phyloP scores from a whole-genome alignment of 1,140 invertebrate genomes.

The Mya arenaria region DNA sequence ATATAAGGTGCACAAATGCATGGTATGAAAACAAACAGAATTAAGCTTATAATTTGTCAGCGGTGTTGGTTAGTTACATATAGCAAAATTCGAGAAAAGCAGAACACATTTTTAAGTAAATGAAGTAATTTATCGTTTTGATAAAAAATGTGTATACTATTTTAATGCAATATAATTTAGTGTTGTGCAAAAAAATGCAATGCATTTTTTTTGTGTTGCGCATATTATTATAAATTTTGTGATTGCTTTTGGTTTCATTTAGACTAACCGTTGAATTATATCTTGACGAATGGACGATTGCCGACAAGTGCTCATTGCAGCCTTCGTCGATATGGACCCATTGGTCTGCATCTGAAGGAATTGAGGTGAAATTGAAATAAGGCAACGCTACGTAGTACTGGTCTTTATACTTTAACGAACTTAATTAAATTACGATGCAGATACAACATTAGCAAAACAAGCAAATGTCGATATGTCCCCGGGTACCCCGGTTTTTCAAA shows the following conservation, averaged over 20 bases:
- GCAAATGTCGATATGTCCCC: background rate
- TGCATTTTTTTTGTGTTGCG: background rate
- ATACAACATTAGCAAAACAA: background rate
- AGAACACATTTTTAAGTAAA: too few species aligned
- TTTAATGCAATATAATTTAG: too few species aligned
- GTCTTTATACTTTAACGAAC: background rate
- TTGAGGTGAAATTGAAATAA: background rate
- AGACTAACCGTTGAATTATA: too few species aligned
- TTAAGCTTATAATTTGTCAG: background rate
- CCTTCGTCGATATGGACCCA: constrained; percentile 40
- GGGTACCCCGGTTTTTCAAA: background rate
- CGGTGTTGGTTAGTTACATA: background rate
- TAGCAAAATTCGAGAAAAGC: background rate
- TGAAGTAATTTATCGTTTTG: too few species aligned
- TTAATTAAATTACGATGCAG: too few species aligned
- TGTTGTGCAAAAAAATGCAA: background rate
- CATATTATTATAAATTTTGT: background rate
- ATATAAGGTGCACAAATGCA: background rate
- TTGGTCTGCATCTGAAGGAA: constrained; percentile 7
- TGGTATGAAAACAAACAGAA: background rate
- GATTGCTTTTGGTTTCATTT: background rate
- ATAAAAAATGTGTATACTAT: too few species aligned
- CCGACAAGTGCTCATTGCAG: constrained; percentile 1
- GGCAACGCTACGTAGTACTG: too few species aligned
- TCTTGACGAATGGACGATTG: too few species aligned